Conservation (phyloP, 2,797 vertebrate genomes). For the Mastacembelus armatus region DNA sequence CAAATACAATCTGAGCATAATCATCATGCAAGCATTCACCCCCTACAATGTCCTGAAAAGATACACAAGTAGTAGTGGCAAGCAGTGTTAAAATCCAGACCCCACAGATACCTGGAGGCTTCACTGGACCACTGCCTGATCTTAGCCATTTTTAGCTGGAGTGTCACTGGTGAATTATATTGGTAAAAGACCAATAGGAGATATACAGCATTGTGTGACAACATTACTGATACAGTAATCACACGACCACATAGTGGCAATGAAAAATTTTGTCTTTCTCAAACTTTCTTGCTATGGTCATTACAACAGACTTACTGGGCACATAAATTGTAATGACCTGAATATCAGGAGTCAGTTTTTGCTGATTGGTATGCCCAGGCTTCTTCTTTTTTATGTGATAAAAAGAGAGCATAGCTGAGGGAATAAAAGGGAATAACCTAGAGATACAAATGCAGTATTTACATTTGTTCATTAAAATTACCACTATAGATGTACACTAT, state of each 20-base stretch:
- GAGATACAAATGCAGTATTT: background rate
- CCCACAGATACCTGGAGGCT: background rate
- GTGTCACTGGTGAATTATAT: background rate
- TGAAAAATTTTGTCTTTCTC: no score
- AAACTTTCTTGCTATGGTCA: conserved; percentile 4
- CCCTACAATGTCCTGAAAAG: background rate
- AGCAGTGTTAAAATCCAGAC: background rate
- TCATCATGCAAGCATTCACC: background rate
- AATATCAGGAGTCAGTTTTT: no score
- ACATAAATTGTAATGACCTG: conserved; percentile 1
- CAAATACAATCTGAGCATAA: background rate
- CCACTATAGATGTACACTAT: background rate
- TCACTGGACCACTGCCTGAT: background rate
- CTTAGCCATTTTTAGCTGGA: background rate
- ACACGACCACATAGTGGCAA: background rate
- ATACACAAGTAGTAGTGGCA: background rate
- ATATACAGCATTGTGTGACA: background rate
- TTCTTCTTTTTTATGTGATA: background rate
- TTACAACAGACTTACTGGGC: conserved; percentile 5
- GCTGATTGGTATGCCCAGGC: no score
- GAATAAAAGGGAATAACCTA: background rate
- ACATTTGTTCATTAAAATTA: background rate
- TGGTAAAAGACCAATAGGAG: background rate
- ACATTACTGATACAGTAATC: conserved; percentile 28
- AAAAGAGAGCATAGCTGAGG: background rate